Conservation (phyloP, 2,888 invertebrate genomes). For the Cephus rjabovi region DNA sequence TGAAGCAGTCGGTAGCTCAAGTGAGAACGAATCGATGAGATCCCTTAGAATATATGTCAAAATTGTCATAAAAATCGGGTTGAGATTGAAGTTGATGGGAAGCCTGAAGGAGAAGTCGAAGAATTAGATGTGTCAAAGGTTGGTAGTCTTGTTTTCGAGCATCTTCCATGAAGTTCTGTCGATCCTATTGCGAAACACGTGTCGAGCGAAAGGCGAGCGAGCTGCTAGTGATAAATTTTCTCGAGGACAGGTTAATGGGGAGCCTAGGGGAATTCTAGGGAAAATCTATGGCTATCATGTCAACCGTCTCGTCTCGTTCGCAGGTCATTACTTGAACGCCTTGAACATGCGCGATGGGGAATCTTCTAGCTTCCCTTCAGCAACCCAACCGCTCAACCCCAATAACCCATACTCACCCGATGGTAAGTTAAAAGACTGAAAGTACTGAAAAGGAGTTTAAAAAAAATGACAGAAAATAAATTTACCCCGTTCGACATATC, state of each 20-base stretch:
- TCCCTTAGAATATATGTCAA: background rate
- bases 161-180: background rate
- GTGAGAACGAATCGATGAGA: background rate
- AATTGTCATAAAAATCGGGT: background rate
- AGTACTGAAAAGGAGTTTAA: background rate
- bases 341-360: conserved; percentile 69
- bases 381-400: conserved; percentile 88
- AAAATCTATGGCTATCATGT: conserved; percentile 23
- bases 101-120: background rate
- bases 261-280: conserved; percentile 12
- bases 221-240: conserved; percentile 16
- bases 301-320: conserved; percentile 45
- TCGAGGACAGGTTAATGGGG: conserved; percentile 44
- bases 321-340: conserved; percentile 78
- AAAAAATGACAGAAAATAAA: background rate
- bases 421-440: conserved; percentile 72
- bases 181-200: conserved; percentile 16
- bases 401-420: conserved; percentile 91
- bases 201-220: conserved; percentile 7
- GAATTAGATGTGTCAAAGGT: background rate
- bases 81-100: background rate
- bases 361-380: conserved; percentile 75
- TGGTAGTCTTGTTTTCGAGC: background rate
- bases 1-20: background rate
- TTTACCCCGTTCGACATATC: background rate